These are phyloP conservation scores for Tribolium castaneum DNA, from an alignment of 1,140 invertebrate genomes.

Conservation along the genomic window DNA sequence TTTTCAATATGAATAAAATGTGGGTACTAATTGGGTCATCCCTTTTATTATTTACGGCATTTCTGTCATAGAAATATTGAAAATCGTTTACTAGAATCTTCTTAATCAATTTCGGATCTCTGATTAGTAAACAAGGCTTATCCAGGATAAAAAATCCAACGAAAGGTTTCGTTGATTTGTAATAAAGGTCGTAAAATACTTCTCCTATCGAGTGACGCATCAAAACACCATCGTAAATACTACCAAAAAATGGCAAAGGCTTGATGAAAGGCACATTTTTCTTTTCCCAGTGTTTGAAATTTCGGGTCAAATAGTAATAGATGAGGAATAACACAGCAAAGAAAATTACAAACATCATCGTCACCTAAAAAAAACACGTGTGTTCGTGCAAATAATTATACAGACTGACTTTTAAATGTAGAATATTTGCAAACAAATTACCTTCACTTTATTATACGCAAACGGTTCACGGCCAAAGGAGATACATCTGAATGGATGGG, in stretches of 20 bases:
- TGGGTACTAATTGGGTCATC: conserved; percentile 38
- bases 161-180: conserved; percentile 49
- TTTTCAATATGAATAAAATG: conserved; percentile 59
- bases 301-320: conserved; percentile 45
- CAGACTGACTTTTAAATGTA: not conserved
- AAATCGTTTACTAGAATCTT: conserved; percentile 69
- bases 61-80: conserved; percentile 68
- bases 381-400: not conserved
- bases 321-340: not conserved
- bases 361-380: not conserved
- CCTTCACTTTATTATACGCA: not conserved
- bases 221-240: conserved; percentile 55
- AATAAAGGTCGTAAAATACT: conserved; percentile 54
- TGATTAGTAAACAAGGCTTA: conserved; percentile 59
- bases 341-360: not conserved
- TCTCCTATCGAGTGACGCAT: conserved; percentile 4
- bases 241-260: conserved; percentile 60
- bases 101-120: conserved; percentile 69
- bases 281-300: conserved; percentile 58
- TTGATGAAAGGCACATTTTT: conserved; percentile 55
- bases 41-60: conserved; percentile 6
- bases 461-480: not conserved
- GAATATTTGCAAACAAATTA: not conserved
- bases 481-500: too few relatives aligned
- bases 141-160: conserved; percentile 61